Percentiles rank a stretch among this genome's conserved stretches.
These are phyloP conservation scores for Rhimphoctona megacephalus DNA, from an alignment of 2,888 invertebrate genomes.

Conservation along the genomic window DNA sequence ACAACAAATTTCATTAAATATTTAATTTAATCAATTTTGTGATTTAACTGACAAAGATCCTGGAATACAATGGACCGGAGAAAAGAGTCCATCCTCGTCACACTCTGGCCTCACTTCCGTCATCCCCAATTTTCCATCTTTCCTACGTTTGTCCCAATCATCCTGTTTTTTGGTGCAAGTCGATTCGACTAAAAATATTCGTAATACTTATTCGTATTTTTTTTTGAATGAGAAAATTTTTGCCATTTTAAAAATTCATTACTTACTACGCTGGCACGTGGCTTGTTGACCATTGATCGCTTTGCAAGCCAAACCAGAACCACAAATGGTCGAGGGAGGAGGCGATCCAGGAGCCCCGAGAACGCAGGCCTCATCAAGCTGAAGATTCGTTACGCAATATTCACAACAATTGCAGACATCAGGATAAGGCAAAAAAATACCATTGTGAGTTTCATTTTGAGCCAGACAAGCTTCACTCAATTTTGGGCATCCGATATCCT, in stretches of 20 bases:
- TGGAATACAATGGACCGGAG: constrained; percentile 87
- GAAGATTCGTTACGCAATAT: constrained; percentile 87
- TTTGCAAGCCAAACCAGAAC: constrained; percentile 86
- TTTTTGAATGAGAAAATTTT: background rate
- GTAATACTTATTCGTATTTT: background rate
- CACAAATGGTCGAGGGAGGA: constrained; percentile 87
- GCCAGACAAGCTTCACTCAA: constrained; percentile 85
- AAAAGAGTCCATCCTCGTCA: constrained; percentile 88
- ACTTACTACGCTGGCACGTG: constrained; percentile 86
- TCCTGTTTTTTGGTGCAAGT: constrained; percentile 81
- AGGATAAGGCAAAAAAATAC: constrained; percentile 86
- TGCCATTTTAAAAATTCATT: background rate
- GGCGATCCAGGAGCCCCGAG: constrained; percentile 86
- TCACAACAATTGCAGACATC: constrained; percentile 89
- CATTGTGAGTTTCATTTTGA: constrained; percentile 87
- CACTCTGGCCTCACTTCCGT: constrained; percentile 87
- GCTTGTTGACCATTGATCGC: constrained; percentile 78
- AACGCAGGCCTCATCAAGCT: constrained; percentile 86
- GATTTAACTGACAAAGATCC: constrained; percentile 88
- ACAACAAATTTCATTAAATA: too few species aligned
- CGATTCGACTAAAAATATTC: constrained; percentile 73
- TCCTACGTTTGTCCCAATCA: constrained; percentile 85
- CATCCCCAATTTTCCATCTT: constrained; percentile 86
- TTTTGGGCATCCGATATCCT: constrained; percentile 82
- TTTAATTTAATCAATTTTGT: background rate